Percentiles rank a stretch among this genome's conserved stretches.
These are phyloP conservation scores for Amiota mariae DNA, from an alignment of 2,888 invertebrate genomes.

Conservation along the genomic window DNA sequence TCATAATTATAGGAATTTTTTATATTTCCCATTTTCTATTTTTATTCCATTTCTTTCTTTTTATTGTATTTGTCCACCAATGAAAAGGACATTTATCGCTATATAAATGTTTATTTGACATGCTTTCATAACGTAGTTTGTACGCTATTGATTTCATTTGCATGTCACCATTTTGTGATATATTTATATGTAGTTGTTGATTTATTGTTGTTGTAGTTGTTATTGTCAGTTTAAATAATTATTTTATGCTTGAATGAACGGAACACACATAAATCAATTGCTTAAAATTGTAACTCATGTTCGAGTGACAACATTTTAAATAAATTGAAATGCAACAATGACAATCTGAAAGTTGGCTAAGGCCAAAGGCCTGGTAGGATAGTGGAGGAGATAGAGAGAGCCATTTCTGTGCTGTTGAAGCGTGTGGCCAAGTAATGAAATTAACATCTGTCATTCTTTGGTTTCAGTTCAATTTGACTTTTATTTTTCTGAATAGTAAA, in stretches of 20 bases:
- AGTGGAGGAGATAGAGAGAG: too few relatives aligned
- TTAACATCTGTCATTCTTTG: too few relatives aligned
- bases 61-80: too few relatives aligned
- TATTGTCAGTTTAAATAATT: not conserved
- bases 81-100: too few relatives aligned
- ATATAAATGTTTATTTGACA: too few relatives aligned
- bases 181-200: not conserved
- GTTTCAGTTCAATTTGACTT: too few relatives aligned
- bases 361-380: too few relatives aligned
- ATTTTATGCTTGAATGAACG: too few relatives aligned
- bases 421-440: not conserved
- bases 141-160: not conserved
- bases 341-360: not conserved
- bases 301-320: slow-evolving; percentile 21
- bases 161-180: not conserved
- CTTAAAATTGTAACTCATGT: slow-evolving; percentile 11
- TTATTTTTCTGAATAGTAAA: not conserved
- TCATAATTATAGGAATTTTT: not conserved
- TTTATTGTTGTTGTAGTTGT: not conserved
- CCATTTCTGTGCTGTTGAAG: not conserved
- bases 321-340: slow-evolving; percentile 22
- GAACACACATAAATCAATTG: slow-evolving; percentile 4
- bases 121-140: not conserved
- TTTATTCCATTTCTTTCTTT: too few relatives aligned
- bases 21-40: too few relatives aligned